These are phyloP conservation scores for Columba livia DNA, from an alignment of 2,113 vertebrate genomes.

Conservation along the genomic window DNA sequence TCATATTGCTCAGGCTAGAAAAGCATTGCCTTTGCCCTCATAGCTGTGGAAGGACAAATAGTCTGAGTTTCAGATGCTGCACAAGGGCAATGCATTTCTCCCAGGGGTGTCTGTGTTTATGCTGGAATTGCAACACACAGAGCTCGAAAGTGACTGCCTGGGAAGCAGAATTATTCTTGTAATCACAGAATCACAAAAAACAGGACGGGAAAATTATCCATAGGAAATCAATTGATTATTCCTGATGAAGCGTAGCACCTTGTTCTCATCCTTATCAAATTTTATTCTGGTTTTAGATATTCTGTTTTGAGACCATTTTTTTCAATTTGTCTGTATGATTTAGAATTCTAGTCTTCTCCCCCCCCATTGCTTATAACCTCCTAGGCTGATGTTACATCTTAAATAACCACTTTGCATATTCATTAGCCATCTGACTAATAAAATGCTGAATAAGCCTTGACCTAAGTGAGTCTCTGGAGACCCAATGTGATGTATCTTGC, in stretches of 20 bases:
- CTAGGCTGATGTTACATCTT: background rate
- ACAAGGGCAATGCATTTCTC: background rate
- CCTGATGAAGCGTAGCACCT: background rate
- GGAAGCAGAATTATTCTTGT: background rate
- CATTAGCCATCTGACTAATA: background rate
- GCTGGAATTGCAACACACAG: background rate
- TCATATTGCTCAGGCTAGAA: background rate
- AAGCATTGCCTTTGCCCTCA: background rate
- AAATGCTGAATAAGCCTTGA: background rate
- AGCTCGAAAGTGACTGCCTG: background rate
- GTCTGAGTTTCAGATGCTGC: background rate
- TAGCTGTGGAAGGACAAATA: background rate
- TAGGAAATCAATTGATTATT: background rate
- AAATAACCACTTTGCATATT: background rate
- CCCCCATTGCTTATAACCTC: background rate
- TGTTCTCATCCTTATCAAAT: background rate
- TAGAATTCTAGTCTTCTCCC: background rate
- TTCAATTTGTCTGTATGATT: background rate
- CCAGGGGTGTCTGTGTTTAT: background rate
- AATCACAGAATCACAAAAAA: background rate
- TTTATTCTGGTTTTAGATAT: background rate
- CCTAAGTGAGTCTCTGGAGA: background rate
- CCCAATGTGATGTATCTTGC: background rate
- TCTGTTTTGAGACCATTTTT: background rate
- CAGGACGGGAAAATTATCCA: background rate